Percentiles rank a stretch among this genome's conserved stretches.
Conservation (phyloP, 2,113 vertebrate species). For the Illadopsis cleaveri region DNA sequence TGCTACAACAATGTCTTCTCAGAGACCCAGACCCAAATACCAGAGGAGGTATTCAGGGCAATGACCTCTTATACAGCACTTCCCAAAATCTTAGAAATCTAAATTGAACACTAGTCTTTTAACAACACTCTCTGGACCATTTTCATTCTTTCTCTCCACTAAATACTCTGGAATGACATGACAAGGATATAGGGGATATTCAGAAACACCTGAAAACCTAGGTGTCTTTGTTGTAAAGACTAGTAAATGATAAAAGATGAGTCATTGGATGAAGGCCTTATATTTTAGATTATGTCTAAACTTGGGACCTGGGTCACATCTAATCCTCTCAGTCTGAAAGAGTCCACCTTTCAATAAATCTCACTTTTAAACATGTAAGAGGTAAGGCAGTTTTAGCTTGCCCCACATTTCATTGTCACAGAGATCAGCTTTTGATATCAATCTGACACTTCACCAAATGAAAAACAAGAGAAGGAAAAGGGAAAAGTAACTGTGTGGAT, state of each 20-base stretch:
- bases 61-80: background rate
- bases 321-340: background rate
- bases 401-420: background rate
- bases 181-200: background rate
- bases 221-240: background rate
- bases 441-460: background rate
- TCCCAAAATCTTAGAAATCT: background rate
- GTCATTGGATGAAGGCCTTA: background rate
- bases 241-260: background rate
- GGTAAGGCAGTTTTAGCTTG: background rate
- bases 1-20: background rate
- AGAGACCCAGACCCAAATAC: background rate
- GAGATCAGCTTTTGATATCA: background rate
- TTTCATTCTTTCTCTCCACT: background rate
- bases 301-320: background rate
- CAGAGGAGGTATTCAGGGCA: background rate
- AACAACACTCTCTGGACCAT: background rate
- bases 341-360: background rate
- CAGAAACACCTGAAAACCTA: background rate
- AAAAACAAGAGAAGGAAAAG: background rate
- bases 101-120: background rate
- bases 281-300: background rate
- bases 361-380: background rate
- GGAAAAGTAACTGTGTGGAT: background rate
- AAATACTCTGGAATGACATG: background rate